Conservation (phyloP, 1,140 invertebrate genomes). For the Drosophila varians region DNA sequence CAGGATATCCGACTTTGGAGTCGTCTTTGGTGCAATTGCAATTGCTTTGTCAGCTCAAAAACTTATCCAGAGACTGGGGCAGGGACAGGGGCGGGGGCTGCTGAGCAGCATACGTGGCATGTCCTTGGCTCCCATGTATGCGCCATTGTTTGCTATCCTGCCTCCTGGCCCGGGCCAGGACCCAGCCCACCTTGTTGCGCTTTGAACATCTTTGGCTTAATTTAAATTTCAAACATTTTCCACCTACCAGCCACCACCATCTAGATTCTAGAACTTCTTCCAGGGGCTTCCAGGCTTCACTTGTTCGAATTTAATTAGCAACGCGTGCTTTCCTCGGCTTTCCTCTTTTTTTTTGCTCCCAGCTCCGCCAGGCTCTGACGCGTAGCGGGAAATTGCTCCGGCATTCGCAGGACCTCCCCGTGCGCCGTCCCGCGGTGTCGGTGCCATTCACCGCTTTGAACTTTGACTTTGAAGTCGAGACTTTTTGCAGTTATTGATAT, state of each 20-base stretch:
- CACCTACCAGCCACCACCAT: not conserved
- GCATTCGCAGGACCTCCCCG: conserved; percentile 17
- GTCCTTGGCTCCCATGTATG: conserved; percentile 28
- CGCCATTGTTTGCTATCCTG: conserved; percentile 48
- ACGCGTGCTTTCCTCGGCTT: conserved; percentile 70
- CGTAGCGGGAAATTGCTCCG: conserved; percentile 65
- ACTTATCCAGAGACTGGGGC: conserved; percentile 44
- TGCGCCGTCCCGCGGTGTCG: not conserved
- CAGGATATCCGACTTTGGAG: conserved; percentile 72
- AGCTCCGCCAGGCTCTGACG: conserved; percentile 44
- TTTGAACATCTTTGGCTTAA: conserved; percentile 45
- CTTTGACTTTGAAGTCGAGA: conserved; percentile 53
- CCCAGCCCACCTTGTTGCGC: conserved; percentile 2
- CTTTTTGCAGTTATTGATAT: conserved; percentile 47
- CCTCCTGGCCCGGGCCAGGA: not conserved
- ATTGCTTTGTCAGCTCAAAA: conserved; percentile 80
- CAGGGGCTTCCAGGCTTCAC: conserved; percentile 8
- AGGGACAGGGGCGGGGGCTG: not conserved
- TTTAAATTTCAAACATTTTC: conserved; percentile 75
- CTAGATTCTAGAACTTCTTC: not conserved
- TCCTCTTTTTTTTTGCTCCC: conserved; percentile 73
- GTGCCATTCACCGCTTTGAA: conserved; percentile 18
- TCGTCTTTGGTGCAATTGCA: conserved; percentile 66
- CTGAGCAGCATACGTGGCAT: conserved; percentile 44
- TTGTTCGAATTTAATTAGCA: conserved; percentile 74